Percentiles rank a stretch among this genome's conserved stretches.
phyloP scores from a whole-genome alignment of 2,797 vertebrate species.

The Falco concolor region DNA sequence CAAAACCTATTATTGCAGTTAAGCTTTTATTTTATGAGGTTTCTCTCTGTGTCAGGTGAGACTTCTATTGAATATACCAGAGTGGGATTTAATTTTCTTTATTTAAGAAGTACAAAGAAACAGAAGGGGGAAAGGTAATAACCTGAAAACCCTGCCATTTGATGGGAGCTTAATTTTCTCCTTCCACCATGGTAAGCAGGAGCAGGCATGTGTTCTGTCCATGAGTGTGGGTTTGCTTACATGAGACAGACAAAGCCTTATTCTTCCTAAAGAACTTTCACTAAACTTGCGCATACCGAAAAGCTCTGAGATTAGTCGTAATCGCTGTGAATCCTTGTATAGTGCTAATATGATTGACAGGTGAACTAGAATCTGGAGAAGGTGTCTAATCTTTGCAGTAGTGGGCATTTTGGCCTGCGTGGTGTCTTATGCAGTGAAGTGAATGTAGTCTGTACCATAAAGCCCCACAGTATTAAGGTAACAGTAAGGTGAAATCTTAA shows the following conservation, averaged over 20 bases:
- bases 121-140: neutral
- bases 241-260: neutral
- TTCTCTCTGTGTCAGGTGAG: neutral
- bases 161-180: neutral
- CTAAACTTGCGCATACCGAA: neutral
- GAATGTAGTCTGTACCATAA: accelerated
- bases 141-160: neutral
- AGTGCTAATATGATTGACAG: neutral
- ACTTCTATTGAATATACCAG: neutral
- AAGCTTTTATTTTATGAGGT: neutral
- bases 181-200: neutral
- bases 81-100: neutral
- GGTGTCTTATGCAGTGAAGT: neutral
- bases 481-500: neutral
- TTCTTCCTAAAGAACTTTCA: neutral
- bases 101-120: neutral
- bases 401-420: accelerated
- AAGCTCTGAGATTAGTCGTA: neutral
- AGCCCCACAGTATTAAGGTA: neutral
- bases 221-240: neutral
- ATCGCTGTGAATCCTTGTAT: neutral
- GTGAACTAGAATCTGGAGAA: neutral
- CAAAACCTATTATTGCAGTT: neutral
- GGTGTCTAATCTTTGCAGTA: neutral
- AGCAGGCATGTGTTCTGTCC: neutral